phyloP scores from a whole-genome alignment of 1,140 invertebrate genomes.

The Zophobas atratus region DNA sequence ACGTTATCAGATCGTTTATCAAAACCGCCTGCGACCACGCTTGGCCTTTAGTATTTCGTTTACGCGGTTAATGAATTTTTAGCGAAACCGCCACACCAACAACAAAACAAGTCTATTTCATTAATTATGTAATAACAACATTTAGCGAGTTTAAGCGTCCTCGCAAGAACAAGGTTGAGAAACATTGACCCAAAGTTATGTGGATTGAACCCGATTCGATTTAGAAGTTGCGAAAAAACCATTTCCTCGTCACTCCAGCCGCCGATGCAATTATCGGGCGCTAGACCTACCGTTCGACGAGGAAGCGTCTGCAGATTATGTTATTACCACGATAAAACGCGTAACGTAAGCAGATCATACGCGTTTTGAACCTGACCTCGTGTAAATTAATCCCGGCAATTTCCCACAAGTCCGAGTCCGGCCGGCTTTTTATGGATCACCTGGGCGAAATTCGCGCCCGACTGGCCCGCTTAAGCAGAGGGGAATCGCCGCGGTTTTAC shows the following conservation, averaged over 20 bases:
- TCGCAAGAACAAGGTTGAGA: slow-evolving; percentile 38
- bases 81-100: background rate
- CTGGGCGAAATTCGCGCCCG: too few relatives aligned
- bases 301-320: slow-evolving; percentile 28
- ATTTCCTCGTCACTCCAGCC: slow-evolving; percentile 21
- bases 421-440: too few relatives aligned
- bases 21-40: background rate
- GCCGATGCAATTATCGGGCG: slow-evolving; percentile 20
- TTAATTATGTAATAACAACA: slow-evolving; percentile 42
- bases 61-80: slow-evolving; percentile 20
- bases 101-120: slow-evolving; percentile 36
- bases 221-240: slow-evolving; percentile 10
- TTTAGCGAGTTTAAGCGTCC: slow-evolving; percentile 31
- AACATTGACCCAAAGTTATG: slow-evolving; percentile 22
- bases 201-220: background rate
- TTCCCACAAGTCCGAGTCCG: slow-evolving; percentile 6
- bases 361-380: slow-evolving; percentile 24
- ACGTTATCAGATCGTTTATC: slow-evolving; percentile 19
- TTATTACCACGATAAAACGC: slow-evolving; percentile 42
- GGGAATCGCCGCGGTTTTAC: background rate
- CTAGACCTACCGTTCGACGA: slow-evolving; percentile 23
- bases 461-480: background rate
- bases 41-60: slow-evolving; percentile 11
- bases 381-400: slow-evolving; percentile 31
- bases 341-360: slow-evolving; percentile 41